These are phyloP conservation scores for Phenganax marumi DNA, from an alignment of 92 coral and sea anemone genomes.

Conservation along the genomic window DNA sequence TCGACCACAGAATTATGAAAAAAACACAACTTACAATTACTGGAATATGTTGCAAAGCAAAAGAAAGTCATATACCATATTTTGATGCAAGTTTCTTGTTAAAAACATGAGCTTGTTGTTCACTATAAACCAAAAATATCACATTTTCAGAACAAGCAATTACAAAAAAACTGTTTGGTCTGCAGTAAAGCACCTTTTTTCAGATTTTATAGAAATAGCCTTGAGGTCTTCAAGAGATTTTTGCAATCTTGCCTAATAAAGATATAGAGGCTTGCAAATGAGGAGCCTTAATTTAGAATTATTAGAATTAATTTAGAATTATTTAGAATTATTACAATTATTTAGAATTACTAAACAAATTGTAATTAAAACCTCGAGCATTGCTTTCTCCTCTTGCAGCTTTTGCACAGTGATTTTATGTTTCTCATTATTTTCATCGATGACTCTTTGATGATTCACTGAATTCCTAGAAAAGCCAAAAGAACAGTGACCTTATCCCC, in stretches of 20 bases:
- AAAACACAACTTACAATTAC: neutral
- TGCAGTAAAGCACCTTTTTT: constrained; percentile 66
- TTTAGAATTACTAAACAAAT: neutral
- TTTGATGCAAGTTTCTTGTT: constrained; percentile 79
- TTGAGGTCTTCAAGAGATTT: constrained; percentile 84
- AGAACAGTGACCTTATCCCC: neutral
- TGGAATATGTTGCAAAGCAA: neutral
- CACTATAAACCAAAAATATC: constrained; percentile 52
- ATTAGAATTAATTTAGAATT: too few species aligned
- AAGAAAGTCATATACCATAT: constrained; percentile 68
- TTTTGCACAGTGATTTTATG: constrained; percentile 86
- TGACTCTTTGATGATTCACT: constrained; percentile 73
- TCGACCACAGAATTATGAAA: neutral
- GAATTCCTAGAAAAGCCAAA: constrained; percentile 58
- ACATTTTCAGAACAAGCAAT: neutral
- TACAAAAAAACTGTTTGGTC: neutral
- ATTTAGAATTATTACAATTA: too few species aligned
- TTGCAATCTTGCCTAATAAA: constrained; percentile 75
- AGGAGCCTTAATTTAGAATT: too few species aligned
- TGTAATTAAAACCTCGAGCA: constrained; percentile 72
- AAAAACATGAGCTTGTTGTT: constrained; percentile 77
- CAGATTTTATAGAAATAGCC: constrained; percentile 76
- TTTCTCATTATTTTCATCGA: constrained; percentile 78
- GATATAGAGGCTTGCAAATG: neutral
- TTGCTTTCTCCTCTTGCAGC: constrained; percentile 87